Evolutionary conservation across 2,113 vertebrate genomes (phyloP).

Genomic region (Ophiodon elongatus): DNA sequence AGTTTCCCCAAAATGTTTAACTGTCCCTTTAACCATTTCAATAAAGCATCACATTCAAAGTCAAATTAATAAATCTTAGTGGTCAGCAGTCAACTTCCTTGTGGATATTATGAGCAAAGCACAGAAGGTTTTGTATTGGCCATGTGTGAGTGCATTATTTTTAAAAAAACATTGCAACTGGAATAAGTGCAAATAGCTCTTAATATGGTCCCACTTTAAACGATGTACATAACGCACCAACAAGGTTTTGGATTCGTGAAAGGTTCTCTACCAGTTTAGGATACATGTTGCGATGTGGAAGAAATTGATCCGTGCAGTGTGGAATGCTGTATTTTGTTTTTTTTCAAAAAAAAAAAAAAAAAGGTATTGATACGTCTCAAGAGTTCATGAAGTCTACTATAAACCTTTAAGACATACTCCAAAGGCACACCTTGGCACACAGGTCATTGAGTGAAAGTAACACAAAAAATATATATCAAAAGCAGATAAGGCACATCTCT

Average conservation of each 20-base stretch:
- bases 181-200: constrained; percentile 55
- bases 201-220: constrained; percentile 36
- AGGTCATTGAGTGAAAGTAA: constrained; percentile 36
- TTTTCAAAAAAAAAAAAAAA: too few species aligned
- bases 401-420: constrained; percentile 31
- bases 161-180: constrained; percentile 7
- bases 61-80: constrained; percentile 58
- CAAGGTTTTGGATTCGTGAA: constrained; percentile 12
- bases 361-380: constrained; percentile 9
- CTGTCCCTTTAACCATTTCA: constrained; percentile 9
- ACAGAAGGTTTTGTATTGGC: constrained; percentile 7
- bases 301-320: neutral
- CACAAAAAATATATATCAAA: constrained; percentile 34
- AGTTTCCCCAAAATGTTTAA: neutral
- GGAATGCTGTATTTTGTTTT: constrained; percentile 2
- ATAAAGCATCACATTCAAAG: constrained; percentile 60
- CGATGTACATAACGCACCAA: neutral
- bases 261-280: constrained; percentile 12
- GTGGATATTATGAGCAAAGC: constrained; percentile 42
- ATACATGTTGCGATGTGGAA: neutral
- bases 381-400: constrained; percentile 30
- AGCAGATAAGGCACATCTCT: constrained; percentile 68
- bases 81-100: constrained; percentile 49
- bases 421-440: constrained; percentile 17
- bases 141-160: constrained; percentile 23